A percentile compares a stretch with the other conserved stretches of the same genome.
phyloP scores from a whole-genome alignment of 2,113 vertebrate genomes.

The Orientallactaga bullata region DNA sequence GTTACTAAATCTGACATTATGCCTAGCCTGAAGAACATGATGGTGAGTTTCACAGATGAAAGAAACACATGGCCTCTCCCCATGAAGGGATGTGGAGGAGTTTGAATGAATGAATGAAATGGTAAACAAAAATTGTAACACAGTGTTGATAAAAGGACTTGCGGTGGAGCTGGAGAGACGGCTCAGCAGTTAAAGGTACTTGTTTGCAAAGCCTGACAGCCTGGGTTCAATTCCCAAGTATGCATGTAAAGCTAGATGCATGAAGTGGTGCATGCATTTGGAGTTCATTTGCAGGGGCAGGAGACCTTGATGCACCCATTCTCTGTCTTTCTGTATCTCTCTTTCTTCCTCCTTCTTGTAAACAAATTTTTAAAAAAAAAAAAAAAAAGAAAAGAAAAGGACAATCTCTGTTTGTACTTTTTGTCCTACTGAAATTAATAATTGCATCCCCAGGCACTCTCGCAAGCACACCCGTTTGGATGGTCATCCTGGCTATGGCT shows the following conservation, averaged over 20 bases:
- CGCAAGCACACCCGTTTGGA: neutral
- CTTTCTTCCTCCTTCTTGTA: too few species aligned
- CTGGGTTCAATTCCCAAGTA: too few species aligned
- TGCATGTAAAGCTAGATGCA: too few species aligned
- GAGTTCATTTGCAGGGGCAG: too few species aligned
- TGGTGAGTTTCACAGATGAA: neutral
- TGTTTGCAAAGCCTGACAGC: too few species aligned
- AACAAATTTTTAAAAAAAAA: too few species aligned
- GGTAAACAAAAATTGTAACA: neutral
- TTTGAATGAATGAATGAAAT: constrained; percentile 11
- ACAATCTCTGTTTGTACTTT: neutral
- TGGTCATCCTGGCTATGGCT: neutral
- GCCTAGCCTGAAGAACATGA: neutral
- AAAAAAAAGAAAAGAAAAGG: too few species aligned
- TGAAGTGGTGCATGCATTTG: too few species aligned
- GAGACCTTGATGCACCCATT: too few species aligned
- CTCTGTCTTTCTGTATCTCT: too few species aligned
- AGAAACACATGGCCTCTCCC: neutral
- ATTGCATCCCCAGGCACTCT: neutral
- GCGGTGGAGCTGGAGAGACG: too few species aligned
- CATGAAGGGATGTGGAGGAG: neutral
- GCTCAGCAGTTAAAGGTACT: too few species aligned
- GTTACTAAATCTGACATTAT: constrained; percentile 17
- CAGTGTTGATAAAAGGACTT: constrained; percentile 6
- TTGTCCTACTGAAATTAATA: neutral